Conservation (phyloP, 2,797 vertebrate genomes). For the Cirrhinus molitorella region DNA sequence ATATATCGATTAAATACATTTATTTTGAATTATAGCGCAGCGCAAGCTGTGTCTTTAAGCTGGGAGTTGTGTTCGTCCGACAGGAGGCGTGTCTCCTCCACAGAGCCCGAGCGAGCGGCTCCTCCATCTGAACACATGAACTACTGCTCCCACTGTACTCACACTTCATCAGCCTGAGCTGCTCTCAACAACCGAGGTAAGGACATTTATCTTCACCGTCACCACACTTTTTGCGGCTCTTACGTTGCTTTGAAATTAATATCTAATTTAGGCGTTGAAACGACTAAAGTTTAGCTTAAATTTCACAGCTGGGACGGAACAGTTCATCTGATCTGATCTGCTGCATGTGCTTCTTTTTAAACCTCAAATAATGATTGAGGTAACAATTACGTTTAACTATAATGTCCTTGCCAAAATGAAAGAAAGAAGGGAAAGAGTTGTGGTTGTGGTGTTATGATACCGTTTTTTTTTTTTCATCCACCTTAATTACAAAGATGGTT, state of each 20-base stretch:
- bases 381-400: neutral
- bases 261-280: neutral
- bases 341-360: neutral
- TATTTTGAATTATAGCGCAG: neutral
- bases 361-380: neutral
- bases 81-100: conserved; percentile 90
- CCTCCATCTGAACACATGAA: conserved; percentile 73
- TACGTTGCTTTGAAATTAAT: conserved; percentile 5
- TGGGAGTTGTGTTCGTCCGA: conserved; percentile 75
- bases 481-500: conserved; percentile 38
- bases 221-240: neutral
- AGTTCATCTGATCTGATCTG: neutral
- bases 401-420: neutral
- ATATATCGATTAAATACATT: neutral
- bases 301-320: neutral
- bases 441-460: neutral
- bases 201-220: conserved; percentile 45
- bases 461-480: neutral
- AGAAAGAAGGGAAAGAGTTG: neutral
- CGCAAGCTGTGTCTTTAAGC: conserved; percentile 73
- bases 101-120: conserved; percentile 70
- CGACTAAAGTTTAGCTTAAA: neutral
- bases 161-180: conserved; percentile 63
- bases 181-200: conserved; percentile 70
- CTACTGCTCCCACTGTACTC: conserved; percentile 71